Percentiles rank a stretch among this genome's conserved stretches.
Conservation (phyloP, 2,888 invertebrate genomes). For the Cosmia trapezina region DNA sequence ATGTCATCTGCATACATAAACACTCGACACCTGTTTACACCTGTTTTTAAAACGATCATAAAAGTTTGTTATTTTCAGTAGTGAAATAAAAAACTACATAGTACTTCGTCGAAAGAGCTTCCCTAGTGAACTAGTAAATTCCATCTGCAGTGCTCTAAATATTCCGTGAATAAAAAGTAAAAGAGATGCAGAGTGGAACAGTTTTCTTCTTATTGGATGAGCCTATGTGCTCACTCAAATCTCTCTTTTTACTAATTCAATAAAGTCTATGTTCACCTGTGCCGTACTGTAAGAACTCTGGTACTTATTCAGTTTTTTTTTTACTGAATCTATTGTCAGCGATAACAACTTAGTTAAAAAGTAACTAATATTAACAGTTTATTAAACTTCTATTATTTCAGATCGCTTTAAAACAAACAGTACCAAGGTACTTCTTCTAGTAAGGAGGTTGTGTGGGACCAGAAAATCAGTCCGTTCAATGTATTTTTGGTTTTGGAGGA, state of each 20-base stretch:
- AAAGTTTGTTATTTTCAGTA: not conserved
- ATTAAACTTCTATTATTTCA: not conserved
- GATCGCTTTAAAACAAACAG: not conserved
- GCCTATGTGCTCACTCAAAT: not conserved
- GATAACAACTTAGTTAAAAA: not conserved
- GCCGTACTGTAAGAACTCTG: not conserved
- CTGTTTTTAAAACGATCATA: no score
- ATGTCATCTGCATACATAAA: no score
- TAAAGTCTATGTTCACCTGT: not conserved
- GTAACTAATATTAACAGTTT: no score
- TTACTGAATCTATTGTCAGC: not conserved
- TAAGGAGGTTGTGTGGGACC: not conserved
- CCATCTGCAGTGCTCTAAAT: conserved; percentile 23
- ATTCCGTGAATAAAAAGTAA: conserved; percentile 13
- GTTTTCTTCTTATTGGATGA: not conserved
- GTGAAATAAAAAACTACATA: not conserved
- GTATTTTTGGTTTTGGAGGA: not conserved
- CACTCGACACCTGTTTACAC: no score
- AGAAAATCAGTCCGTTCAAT: not conserved
- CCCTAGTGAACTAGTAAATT: conserved; percentile 2
- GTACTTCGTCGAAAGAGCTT: not conserved
- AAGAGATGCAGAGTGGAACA: not conserved
- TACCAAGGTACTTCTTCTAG: not conserved
- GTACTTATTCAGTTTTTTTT: not conserved
- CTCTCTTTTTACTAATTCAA: conserved; percentile 20